A percentile compares a stretch with the other conserved stretches of the same genome.
phyloP scores from a whole-genome alignment of 2,113 vertebrate species.

The Corapipo altera region DNA sequence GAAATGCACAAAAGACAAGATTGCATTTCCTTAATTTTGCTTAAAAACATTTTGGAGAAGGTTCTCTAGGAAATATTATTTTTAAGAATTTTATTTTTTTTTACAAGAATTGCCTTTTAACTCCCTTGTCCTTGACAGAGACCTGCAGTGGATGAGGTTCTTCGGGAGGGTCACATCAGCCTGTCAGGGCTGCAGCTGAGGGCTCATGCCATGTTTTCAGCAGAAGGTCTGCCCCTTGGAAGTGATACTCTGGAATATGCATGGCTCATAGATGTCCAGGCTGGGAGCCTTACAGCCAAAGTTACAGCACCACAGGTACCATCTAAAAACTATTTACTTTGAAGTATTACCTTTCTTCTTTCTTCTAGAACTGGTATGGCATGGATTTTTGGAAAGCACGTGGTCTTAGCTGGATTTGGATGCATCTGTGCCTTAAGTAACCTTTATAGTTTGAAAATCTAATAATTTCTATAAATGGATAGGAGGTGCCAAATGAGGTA shows the following conservation, averaged over 20 bases:
- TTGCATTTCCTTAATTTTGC: background rate
- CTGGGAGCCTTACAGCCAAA: constrained; percentile 90
- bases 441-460: background rate
- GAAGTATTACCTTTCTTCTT: background rate
- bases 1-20: background rate
- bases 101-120: background rate
- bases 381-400: fast-evolving
- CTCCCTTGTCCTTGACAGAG: constrained; percentile 74
- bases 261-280: constrained; percentile 96
- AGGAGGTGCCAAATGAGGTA: background rate
- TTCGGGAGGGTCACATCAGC: constrained; percentile 92
- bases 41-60: background rate
- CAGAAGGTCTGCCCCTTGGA: constrained; percentile 87
- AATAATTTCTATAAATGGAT: background rate
- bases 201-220: constrained; percentile 97
- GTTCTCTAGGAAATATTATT: background rate
- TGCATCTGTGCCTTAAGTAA: background rate
- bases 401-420: background rate
- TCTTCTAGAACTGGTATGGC: fast-evolving
- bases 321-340: background rate
- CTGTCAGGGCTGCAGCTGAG: constrained; percentile 94
- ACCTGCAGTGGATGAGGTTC: constrained; percentile 86
- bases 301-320: constrained; percentile 92
- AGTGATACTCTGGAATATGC: constrained; percentile 94
- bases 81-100: background rate